phyloP scores from a whole-genome alignment of 2,113 vertebrate genomes.

The Ceyx cyanopectus region DNA sequence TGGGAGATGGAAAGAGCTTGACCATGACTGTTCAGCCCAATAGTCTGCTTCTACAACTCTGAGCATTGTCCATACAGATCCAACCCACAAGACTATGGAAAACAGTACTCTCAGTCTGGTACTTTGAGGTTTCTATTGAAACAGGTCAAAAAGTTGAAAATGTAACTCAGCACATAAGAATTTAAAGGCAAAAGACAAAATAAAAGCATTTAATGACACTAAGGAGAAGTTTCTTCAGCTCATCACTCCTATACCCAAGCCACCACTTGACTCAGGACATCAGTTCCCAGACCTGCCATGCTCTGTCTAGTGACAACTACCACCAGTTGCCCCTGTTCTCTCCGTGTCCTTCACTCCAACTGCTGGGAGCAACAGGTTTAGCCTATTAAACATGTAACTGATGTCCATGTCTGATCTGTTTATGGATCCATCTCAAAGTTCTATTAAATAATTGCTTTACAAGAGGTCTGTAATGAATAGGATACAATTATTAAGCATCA shows the following conservation, averaged over 20 bases:
- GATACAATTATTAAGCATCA: not conserved
- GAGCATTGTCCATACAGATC: accelerated
- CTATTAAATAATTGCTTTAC: not conserved
- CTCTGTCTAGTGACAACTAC: not conserved
- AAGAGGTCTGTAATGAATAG: not conserved
- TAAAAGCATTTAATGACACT: not conserved
- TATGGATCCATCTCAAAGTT: not conserved
- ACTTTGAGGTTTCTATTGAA: not conserved
- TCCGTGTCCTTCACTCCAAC: not conserved
- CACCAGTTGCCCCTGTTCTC: accelerated
- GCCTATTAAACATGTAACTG: accelerated
- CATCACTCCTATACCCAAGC: not conserved
- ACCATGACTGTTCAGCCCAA: not conserved
- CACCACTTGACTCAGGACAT: not conserved
- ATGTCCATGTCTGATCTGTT: accelerated
- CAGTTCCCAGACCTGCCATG: accelerated
- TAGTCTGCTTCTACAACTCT: not conserved
- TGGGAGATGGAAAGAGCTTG: not conserved
- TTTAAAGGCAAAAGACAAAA: not conserved
- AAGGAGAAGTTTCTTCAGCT: not conserved
- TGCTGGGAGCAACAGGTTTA: not conserved
- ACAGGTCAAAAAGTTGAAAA: not conserved
- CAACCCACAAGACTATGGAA: too few relatives aligned
- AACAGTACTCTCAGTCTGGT: not conserved
- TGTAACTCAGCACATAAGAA: not conserved